Percentiles rank a stretch among this genome's conserved stretches.
Conservation (phyloP, 2,888 invertebrate species). For the Helicoverpa assulta region DNA sequence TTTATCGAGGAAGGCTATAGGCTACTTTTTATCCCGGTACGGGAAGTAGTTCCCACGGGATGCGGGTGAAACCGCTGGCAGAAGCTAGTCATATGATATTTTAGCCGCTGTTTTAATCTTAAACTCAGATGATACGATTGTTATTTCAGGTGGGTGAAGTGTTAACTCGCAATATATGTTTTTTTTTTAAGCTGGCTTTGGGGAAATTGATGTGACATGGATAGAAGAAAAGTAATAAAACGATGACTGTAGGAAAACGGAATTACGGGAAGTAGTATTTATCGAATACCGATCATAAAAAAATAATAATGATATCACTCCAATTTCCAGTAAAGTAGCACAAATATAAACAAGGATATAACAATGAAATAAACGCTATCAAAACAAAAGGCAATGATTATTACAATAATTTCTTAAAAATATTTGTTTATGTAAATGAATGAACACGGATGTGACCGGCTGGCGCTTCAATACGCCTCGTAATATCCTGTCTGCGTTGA, state of each 20-base stretch:
- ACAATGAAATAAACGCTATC: conserved; percentile 35
- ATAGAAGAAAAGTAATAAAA: neutral
- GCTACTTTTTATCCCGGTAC: no score
- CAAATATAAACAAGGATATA: conserved; percentile 1
- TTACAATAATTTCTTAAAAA: conserved; percentile 44
- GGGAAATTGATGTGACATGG: no score
- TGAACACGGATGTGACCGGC: conserved; percentile 69
- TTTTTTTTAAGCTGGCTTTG: no score
- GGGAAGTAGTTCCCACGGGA: no score
- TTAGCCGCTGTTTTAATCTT: no score
- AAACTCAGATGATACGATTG: no score
- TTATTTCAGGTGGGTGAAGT: no score
- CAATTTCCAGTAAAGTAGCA: conserved; percentile 18
- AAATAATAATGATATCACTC: conserved; percentile 15
- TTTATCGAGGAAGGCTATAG: no score
- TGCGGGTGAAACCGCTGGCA: no score
- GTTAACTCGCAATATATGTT: no score
- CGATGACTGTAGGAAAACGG: neutral
- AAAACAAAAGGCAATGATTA: conserved; percentile 21
- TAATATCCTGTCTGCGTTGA: conserved; percentile 60
- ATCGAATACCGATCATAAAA: conserved; percentile 6
- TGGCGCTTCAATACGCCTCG: conserved; percentile 56
- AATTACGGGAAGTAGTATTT: conserved; percentile 17
- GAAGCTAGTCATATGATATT: no score
- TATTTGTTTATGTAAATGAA: conserved; percentile 64